Conservation (phyloP, 1,140 invertebrate genomes). For the Lasioglossum baleicum region DNA sequence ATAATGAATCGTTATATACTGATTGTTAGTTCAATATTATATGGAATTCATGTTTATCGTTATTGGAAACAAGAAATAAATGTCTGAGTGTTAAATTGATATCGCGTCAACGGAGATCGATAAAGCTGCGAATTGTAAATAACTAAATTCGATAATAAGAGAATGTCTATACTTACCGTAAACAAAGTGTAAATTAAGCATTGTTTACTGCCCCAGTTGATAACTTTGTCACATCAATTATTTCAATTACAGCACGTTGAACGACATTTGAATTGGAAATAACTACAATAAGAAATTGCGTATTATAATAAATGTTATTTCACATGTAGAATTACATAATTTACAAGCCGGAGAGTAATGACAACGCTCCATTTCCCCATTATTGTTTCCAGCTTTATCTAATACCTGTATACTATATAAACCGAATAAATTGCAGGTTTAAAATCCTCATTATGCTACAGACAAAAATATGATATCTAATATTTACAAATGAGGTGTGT, state of each 20-base stretch:
- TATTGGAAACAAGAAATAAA: no score
- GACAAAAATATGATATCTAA: conserved; percentile 77
- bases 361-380: conserved; percentile 33
- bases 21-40: no score
- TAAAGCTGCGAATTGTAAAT: no score
- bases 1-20: no score
- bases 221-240: no score
- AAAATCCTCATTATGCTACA: conserved; percentile 76
- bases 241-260: not conserved
- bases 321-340: not conserved
- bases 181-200: no score
- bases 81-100: no score
- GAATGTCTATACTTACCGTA: no score
- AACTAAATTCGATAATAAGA: no score
- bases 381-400: conserved; percentile 53
- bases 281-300: conserved; percentile 3
- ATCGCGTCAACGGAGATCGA: no score
- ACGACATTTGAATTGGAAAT: not conserved
- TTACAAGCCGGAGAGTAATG: conserved; percentile 17
- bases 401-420: conserved; percentile 69
- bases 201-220: no score
- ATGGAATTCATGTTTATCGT: no score
- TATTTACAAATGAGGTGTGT: conserved; percentile 79
- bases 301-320: conserved; percentile 16
- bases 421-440: conserved; percentile 71